Evolutionary conservation across 2,888 invertebrate species (phyloP).

Genomic region (Luffia ferchaultella): DNA sequence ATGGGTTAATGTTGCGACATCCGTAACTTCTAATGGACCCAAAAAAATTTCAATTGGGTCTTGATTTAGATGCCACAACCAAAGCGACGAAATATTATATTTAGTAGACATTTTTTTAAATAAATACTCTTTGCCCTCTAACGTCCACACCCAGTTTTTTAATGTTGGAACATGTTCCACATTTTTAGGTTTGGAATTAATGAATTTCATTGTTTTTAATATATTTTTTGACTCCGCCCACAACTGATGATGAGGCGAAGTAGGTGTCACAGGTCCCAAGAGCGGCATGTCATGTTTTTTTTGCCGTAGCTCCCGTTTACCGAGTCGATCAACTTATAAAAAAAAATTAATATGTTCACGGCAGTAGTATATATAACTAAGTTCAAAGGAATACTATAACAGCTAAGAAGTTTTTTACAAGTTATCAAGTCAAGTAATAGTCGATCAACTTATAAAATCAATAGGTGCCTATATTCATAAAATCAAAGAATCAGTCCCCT

Average conservation of each 20-base stretch:
- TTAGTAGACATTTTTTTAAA: background rate
- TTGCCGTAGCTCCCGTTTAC: background rate
- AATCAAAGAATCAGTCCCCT: too few species aligned
- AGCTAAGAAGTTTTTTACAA: too few species aligned
- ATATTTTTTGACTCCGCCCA: constrained; percentile 2
- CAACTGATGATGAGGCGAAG: background rate
- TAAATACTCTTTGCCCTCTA: background rate
- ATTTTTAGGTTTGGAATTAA: background rate
- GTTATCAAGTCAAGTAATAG: too few species aligned
- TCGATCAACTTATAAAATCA: too few species aligned
- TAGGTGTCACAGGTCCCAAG: background rate
- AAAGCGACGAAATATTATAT: constrained; percentile 4
- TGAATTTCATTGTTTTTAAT: constrained; percentile 4
- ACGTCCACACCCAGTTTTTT: background rate
- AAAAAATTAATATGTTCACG: background rate
- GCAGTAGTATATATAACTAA: too few species aligned
- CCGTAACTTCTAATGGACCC: constrained; percentile 10
- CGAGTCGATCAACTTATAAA: constrained; percentile 3
- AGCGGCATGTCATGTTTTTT: background rate
- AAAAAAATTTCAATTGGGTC: constrained; percentile 9
- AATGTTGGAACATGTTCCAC: background rate
- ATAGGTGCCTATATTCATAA: too few species aligned
- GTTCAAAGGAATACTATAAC: too few species aligned
- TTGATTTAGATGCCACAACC: constrained; percentile 11
- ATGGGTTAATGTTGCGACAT: constrained; percentile 8